These are phyloP conservation scores for Myopa tessellatipennis DNA, from an alignment of 2,888 invertebrate genomes.

Conservation along the genomic window DNA sequence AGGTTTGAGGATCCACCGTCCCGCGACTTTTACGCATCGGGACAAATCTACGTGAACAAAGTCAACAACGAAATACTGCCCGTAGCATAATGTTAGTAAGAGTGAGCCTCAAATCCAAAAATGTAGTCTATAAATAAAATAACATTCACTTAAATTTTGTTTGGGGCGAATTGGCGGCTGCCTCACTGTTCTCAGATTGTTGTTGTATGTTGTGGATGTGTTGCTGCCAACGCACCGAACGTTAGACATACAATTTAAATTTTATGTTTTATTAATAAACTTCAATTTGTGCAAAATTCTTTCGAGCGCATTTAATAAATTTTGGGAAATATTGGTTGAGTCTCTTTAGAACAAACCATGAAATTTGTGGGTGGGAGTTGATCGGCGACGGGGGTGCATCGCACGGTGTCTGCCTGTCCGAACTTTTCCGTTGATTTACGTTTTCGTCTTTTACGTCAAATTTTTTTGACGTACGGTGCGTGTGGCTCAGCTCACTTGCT, in stretches of 20 bases:
- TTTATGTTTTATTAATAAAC: slow-evolving; percentile 30
- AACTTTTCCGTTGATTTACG: slow-evolving; percentile 41
- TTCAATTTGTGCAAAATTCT: slow-evolving; percentile 17
- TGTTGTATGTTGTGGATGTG: no score
- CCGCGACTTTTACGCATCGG: no score
- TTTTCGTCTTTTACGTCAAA: slow-evolving; percentile 40
- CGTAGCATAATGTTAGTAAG: background rate
- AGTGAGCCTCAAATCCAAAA: background rate
- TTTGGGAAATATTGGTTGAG: background rate
- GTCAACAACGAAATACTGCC: background rate
- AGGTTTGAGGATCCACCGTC: no score
- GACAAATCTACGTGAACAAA: background rate
- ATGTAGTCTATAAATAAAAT: slow-evolving; percentile 3
- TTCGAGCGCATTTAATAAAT: slow-evolving; percentile 19
- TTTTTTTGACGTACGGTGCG: slow-evolving; percentile 33
- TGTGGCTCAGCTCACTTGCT: slow-evolving; percentile 26
- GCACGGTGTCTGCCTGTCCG: background rate
- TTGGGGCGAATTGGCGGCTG: background rate
- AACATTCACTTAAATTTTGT: slow-evolving; percentile 10
- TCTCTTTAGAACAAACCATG: background rate
- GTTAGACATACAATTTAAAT: background rate
- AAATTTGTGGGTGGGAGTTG: background rate
- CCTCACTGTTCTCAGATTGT: no score
- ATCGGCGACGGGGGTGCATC: background rate
- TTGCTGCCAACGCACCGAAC: no score